Percentiles rank a stretch among this genome's conserved stretches.
Evolutionary conservation across 2,888 invertebrate genomes (phyloP).

Genomic region (Cosmia pyralina): DNA sequence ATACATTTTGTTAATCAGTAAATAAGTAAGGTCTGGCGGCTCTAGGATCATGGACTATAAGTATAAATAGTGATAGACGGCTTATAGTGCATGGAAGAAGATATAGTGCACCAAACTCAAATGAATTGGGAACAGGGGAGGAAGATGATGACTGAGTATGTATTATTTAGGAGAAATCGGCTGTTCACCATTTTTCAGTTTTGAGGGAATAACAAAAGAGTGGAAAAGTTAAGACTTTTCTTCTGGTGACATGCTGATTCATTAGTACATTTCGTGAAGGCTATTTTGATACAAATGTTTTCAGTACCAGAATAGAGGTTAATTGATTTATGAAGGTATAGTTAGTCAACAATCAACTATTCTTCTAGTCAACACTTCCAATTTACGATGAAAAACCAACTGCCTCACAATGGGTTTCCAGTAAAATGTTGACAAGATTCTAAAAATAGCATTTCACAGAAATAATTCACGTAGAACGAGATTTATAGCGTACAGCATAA

Average conservation of each 20-base stretch:
- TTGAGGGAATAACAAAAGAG: background rate
- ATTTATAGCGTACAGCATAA: slow-evolving; percentile 25
- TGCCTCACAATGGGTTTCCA: background rate
- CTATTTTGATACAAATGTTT: background rate
- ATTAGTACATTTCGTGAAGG: background rate
- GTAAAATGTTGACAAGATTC: background rate
- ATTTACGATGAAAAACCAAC: background rate
- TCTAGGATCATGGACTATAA: no score
- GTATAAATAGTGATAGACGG: background rate
- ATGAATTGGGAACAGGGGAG: no score
- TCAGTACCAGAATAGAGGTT: background rate
- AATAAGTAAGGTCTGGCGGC: no score
- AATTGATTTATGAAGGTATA: background rate
- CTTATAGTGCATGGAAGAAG: background rate
- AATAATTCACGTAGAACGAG: slow-evolving; percentile 34
- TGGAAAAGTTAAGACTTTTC: background rate
- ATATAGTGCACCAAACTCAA: background rate
- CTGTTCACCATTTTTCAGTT: background rate
- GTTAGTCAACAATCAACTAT: background rate
- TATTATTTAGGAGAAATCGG: background rate
- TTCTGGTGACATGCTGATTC: background rate
- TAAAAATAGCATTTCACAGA: slow-evolving; percentile 4
- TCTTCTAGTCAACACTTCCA: no score
- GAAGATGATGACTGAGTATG: no score
- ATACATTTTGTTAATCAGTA: no score